phyloP scores from a whole-genome alignment of 2,888 invertebrate species.

The Noctua fimbriata region DNA sequence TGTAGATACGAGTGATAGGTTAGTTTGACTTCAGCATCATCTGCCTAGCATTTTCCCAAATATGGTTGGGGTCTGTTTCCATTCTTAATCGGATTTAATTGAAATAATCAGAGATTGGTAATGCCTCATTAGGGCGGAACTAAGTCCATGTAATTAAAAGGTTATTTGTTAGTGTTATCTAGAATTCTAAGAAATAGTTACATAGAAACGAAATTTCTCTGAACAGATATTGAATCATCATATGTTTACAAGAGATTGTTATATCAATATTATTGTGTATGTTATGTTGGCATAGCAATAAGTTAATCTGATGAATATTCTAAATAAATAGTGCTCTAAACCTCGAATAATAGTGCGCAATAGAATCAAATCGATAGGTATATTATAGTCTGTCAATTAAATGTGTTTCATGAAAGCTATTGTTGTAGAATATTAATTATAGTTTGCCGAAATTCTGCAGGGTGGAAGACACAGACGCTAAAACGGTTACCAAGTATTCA shows the following conservation, averaged over 20 bases:
- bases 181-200: slow-evolving; percentile 1
- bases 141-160: background rate
- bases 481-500: too few relatives aligned
- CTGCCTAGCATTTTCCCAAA: too few relatives aligned
- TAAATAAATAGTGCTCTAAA: slow-evolving; percentile 17
- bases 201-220: slow-evolving; percentile 3
- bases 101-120: background rate
- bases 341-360: slow-evolving; percentile 9
- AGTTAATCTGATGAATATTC: background rate
- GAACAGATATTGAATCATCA: slow-evolving; percentile 5
- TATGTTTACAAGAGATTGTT: slow-evolving; percentile 25
- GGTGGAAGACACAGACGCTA: too few relatives aligned
- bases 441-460: background rate
- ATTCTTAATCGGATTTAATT: too few relatives aligned
- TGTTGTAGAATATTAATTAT: background rate
- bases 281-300: slow-evolving; percentile 4
- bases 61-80: too few relatives aligned
- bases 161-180: background rate
- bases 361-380: slow-evolving; percentile 5
- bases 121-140: background rate
- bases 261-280: slow-evolving; percentile 24
- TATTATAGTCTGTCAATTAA: background rate
- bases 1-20: too few relatives aligned
- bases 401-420: background rate
- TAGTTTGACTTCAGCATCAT: too few relatives aligned